A percentile compares a stretch with the other conserved stretches of the same genome.
phyloP scores from a whole-genome alignment of 2,888 invertebrate genomes.

The Teinopalpus imperialis region DNA sequence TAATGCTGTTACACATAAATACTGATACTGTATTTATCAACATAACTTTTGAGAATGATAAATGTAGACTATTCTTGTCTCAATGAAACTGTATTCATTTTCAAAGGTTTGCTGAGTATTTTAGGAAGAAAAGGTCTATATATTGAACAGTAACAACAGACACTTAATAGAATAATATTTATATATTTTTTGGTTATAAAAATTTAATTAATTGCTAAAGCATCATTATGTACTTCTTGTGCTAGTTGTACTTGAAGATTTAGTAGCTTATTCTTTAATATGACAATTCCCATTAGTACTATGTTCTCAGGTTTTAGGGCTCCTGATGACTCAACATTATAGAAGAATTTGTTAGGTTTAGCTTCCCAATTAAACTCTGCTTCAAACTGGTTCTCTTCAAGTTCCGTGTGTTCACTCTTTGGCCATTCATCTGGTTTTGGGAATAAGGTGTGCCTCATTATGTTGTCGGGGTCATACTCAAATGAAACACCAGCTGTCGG shows the following conservation, averaged over 20 bases:
- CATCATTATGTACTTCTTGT: conserved; percentile 93
- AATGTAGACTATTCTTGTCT: too few relatives aligned
- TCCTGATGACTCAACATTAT: conserved; percentile 97
- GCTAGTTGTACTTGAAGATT: conserved; percentile 96
- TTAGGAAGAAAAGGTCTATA: too few relatives aligned
- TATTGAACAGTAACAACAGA: too few relatives aligned
- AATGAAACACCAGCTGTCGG: conserved; percentile 99
- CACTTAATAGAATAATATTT: too few relatives aligned
- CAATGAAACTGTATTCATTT: too few relatives aligned
- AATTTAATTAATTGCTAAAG: conserved; percentile 85
- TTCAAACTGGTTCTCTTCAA: conserved; percentile 96
- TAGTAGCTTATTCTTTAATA: conserved; percentile 96
- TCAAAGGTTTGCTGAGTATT: too few relatives aligned
- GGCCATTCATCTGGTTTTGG: conserved; percentile 99
- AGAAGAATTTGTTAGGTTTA: conserved; percentile 98
- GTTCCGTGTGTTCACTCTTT: conserved; percentile 97
- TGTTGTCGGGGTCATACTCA: conserved; percentile 99
- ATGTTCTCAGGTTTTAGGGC: conserved; percentile 98
- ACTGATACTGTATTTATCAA: too few relatives aligned
- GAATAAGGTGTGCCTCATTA: conserved; percentile 96
- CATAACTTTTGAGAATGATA: too few relatives aligned
- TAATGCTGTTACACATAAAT: too few relatives aligned
- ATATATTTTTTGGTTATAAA: too few relatives aligned
- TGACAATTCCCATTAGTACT: conserved; percentile 96
- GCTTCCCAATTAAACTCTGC: conserved; percentile 96